These are phyloP conservation scores for Acromyrmex heyeri DNA, from an alignment of 1,140 invertebrate genomes.

Conservation along the genomic window DNA sequence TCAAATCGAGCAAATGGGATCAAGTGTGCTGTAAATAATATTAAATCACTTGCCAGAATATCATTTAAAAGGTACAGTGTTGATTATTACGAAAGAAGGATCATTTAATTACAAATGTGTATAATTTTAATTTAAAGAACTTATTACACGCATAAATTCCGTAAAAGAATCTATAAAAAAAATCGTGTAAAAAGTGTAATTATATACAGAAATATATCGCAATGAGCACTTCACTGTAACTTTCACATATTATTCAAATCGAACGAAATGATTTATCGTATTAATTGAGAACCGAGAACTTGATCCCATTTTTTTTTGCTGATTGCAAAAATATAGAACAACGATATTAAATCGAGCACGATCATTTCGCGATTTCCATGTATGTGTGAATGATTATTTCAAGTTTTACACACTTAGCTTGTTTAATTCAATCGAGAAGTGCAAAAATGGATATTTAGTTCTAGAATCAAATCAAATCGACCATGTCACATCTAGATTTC, in stretches of 20 bases:
- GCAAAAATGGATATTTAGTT: constrained; percentile 24
- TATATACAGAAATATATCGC: neutral
- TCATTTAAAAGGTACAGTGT: neutral
- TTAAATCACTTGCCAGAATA: neutral
- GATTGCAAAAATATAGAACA: neutral
- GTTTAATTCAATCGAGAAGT: constrained; percentile 23
- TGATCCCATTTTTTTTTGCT: neutral
- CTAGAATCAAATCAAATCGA: constrained; percentile 2
- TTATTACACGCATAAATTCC: neutral
- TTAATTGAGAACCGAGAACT: neutral
- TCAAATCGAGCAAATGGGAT: neutral
- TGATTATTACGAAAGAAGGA: neutral
- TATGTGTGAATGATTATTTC: neutral
- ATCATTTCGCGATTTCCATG: neutral
- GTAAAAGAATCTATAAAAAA: neutral
- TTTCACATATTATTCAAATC: neutral
- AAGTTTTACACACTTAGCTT: constrained; percentile 28
- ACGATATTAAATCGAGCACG: too few relatives aligned
- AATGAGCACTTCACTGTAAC: neutral
- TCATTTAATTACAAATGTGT: neutral
- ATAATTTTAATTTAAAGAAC: neutral
- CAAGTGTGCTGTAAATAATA: constrained; percentile 7
- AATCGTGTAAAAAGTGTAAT: neutral
- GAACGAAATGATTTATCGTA: neutral
- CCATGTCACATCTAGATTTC: constrained; percentile 10